These are phyloP conservation scores for Hippocampus barbouri DNA, from an alignment of 2,113 vertebrate genomes.

Conservation along the genomic window DNA sequence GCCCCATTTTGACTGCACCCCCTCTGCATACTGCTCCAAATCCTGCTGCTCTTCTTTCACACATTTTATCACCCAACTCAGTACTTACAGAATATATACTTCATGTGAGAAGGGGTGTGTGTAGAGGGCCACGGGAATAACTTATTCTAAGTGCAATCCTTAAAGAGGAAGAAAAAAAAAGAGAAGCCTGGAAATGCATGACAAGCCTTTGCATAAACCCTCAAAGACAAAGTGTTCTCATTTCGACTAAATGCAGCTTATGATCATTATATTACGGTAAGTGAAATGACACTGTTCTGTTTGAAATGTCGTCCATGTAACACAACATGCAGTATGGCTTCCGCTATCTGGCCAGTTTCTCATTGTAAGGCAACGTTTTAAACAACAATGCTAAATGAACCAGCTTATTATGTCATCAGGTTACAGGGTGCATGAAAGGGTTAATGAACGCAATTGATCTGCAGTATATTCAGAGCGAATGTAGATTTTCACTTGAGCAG, in stretches of 20 bases:
- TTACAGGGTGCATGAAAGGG: too few relatives aligned
- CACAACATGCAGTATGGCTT: neutral
- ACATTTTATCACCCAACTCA: conserved; percentile 61
- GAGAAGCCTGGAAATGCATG: conserved; percentile 13
- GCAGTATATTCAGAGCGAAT: neutral
- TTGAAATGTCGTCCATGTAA: neutral
- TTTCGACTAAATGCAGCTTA: neutral
- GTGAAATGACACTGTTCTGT: neutral
- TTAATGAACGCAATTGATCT: neutral
- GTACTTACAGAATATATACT: conserved; percentile 53
- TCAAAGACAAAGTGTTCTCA: conserved; percentile 24
- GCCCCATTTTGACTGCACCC: conserved; percentile 65
- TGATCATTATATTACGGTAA: neutral
- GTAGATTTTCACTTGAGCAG: neutral
- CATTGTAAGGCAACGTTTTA: neutral
- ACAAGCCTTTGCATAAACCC: conserved; percentile 23
- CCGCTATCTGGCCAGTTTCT: neutral
- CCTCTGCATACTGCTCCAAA: conserved; percentile 63
- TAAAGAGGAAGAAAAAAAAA: neutral
- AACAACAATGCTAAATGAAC: too few relatives aligned
- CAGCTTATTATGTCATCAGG: too few relatives aligned
- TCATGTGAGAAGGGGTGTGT: conserved; percentile 18
- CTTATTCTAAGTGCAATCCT: conserved; percentile 28
- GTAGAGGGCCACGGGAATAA: conserved; percentile 28
- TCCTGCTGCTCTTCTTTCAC: conserved; percentile 65